These are phyloP conservation scores for Prosopocoilus inquinatus DNA, from an alignment of 2,888 invertebrate species.

Conservation along the genomic window DNA sequence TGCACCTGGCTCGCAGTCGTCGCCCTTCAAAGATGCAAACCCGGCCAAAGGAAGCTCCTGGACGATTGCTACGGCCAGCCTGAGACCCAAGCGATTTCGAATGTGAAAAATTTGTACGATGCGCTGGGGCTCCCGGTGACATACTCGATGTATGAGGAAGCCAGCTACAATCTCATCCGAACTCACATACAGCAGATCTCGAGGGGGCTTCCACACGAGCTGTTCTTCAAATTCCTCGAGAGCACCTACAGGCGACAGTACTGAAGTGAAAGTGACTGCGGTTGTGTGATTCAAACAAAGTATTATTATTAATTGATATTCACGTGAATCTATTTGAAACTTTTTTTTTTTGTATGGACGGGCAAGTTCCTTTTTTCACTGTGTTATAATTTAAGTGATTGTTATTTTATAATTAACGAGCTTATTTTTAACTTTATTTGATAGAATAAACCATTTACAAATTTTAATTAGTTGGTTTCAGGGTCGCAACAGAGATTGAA, in stretches of 20 bases:
- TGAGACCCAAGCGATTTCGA: conserved; percentile 64
- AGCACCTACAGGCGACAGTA: conserved; percentile 72
- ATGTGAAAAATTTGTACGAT: conserved; percentile 73
- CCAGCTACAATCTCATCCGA: conserved; percentile 76
- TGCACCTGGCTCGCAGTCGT: conserved; percentile 94
- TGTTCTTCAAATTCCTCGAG: conserved; percentile 79
- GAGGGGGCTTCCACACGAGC: conserved; percentile 73
- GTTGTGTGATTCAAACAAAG: no score
- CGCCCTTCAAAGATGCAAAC: conserved; percentile 75
- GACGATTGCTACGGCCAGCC: conserved; percentile 73
- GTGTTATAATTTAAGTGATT: no score
- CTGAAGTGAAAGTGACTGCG: not conserved
- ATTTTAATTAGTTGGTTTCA: no score
- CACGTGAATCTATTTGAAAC: no score
- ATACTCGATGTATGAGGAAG: conserved; percentile 79
- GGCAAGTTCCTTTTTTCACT: no score
- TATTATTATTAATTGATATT: no score
- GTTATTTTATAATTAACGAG: no score
- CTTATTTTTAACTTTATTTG: no score
- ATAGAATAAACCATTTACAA: no score
- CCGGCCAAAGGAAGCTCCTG: conserved; percentile 69
- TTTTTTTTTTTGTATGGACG: no score
- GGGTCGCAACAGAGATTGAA: no score
- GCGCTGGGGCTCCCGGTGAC: conserved; percentile 74
- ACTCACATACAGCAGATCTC: conserved; percentile 84